Percentiles rank a stretch among this genome's conserved stretches.
These are phyloP conservation scores for Drosophila pseudotalamancana DNA, from an alignment of 2,888 invertebrate genomes.

Conservation along the genomic window DNA sequence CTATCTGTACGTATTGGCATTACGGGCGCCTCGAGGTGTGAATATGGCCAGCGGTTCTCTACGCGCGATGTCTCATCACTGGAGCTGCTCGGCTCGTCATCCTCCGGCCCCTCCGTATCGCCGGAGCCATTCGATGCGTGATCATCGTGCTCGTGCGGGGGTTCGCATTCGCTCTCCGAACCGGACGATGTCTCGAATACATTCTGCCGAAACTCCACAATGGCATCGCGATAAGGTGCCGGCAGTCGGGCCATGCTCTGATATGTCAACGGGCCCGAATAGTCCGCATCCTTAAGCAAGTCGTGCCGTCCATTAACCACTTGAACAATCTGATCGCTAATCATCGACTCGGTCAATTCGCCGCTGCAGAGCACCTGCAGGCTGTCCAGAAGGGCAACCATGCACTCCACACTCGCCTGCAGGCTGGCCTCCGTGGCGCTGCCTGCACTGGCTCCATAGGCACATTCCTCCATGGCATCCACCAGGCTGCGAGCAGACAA, in stretches of 20 bases:
- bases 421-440: constrained; percentile 90
- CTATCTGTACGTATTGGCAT: constrained; percentile 86
- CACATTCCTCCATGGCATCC: constrained; percentile 96
- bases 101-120: constrained; percentile 90
- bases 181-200: constrained; percentile 87
- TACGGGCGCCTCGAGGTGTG: constrained; percentile 83
- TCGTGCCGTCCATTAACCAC: constrained; percentile 88
- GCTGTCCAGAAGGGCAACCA: constrained; percentile 92
- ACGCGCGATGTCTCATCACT: constrained; percentile 84
- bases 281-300: constrained; percentile 90
- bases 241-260: constrained; percentile 93
- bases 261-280: constrained; percentile 93
- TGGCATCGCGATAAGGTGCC: constrained; percentile 91
- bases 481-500: constrained; percentile 88
- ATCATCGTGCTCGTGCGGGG: constrained; percentile 88
- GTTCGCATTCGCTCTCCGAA: constrained; percentile 89
- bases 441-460: constrained; percentile 87
- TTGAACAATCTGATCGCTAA: constrained; percentile 85
- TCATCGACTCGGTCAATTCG: constrained; percentile 87
- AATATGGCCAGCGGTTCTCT: constrained; percentile 84
- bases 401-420: constrained; percentile 92
- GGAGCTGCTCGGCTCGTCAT: constrained; percentile 85
- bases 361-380: constrained; percentile 93
- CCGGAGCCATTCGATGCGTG: constrained; percentile 91
- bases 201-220: constrained; percentile 88